Conservation (phyloP, 2,113 vertebrate genomes). For the Sinocyclocheilus grahami region DNA sequence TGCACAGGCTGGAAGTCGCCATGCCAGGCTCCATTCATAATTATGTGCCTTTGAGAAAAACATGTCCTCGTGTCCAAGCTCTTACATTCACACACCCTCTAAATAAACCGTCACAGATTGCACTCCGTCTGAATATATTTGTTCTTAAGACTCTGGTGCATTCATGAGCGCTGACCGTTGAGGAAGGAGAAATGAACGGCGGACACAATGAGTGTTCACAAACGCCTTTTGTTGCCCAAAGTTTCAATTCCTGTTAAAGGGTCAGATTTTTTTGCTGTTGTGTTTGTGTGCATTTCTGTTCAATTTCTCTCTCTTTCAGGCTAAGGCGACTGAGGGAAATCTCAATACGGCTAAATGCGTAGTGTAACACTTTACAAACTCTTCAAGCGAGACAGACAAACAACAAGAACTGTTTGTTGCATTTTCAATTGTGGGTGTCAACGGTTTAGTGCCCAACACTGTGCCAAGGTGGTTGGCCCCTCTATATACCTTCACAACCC, state of each 20-base stretch:
- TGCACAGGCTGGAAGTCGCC: conserved; percentile 53
- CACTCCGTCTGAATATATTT: conserved; percentile 62
- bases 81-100: conserved; percentile 56
- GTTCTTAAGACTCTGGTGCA: conserved; percentile 61
- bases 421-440: conserved; percentile 40
- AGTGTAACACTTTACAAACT: conserved; percentile 48
- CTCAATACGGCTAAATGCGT: conserved; percentile 23
- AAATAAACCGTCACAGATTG: conserved; percentile 62
- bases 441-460: conserved; percentile 25
- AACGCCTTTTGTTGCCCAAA: conserved; percentile 61
- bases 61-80: conserved; percentile 66
- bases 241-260: conserved; percentile 57
- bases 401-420: conserved; percentile 36
- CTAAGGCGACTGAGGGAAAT: conserved; percentile 8
- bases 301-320: conserved; percentile 40
- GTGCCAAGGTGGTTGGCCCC: conserved; percentile 35
- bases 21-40: conserved; percentile 71
- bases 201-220: conserved; percentile 65
- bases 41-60: conserved; percentile 67
- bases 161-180: conserved; percentile 69
- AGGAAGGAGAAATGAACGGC: conserved; percentile 43
- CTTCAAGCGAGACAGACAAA: conserved; percentile 22
- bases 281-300: conserved; percentile 30
- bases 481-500: conserved; percentile 17
- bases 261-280: conserved; percentile 44